These are phyloP conservation scores for Drosophila meridiana DNA, from an alignment of 2,888 invertebrate species.

Conservation along the genomic window DNA sequence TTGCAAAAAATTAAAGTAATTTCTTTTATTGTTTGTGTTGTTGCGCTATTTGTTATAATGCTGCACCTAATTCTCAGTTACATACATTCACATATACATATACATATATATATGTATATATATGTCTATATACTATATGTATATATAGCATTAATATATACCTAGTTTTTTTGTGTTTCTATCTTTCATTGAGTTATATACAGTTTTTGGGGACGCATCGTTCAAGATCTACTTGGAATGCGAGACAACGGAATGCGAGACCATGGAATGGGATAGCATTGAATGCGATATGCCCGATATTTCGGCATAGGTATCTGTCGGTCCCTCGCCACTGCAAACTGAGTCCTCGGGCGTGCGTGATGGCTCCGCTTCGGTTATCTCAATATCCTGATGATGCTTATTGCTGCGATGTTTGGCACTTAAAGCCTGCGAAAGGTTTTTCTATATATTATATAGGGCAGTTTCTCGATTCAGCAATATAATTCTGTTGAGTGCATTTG, in stretches of 20 bases:
- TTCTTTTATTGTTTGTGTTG: conserved; percentile 68
- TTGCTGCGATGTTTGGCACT: conserved; percentile 89
- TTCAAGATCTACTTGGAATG: conserved; percentile 68
- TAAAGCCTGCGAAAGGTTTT: conserved; percentile 87
- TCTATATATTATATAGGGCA: conserved; percentile 37
- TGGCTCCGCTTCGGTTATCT: conserved; percentile 91
- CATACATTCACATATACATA: conserved; percentile 48
- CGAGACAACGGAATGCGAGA: conserved; percentile 82
- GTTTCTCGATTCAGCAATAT: conserved; percentile 21
- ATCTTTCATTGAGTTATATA: conserved; percentile 27
- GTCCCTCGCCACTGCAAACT: conserved; percentile 94
- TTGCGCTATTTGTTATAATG: conserved; percentile 61
- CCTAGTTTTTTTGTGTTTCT: conserved; percentile 10
- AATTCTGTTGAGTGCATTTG: conserved; percentile 46
- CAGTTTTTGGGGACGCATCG: conserved; percentile 25
- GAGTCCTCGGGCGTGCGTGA: conserved; percentile 96
- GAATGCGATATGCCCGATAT: conserved; percentile 85
- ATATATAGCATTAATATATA: conserved; percentile 44
- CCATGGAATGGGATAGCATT: conserved; percentile 83
- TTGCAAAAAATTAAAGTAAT: conserved; percentile 78
- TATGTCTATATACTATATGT: conserved; percentile 25
- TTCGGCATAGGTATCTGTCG: conserved; percentile 87
- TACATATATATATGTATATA: conserved; percentile 38
- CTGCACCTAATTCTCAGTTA: conserved; percentile 69
- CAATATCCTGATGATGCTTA: conserved; percentile 87